These are phyloP conservation scores for Bolinopsis microptera DNA, from an alignment of 37 sponge, comb jelly and placozoan species.

Conservation along the genomic window DNA sequence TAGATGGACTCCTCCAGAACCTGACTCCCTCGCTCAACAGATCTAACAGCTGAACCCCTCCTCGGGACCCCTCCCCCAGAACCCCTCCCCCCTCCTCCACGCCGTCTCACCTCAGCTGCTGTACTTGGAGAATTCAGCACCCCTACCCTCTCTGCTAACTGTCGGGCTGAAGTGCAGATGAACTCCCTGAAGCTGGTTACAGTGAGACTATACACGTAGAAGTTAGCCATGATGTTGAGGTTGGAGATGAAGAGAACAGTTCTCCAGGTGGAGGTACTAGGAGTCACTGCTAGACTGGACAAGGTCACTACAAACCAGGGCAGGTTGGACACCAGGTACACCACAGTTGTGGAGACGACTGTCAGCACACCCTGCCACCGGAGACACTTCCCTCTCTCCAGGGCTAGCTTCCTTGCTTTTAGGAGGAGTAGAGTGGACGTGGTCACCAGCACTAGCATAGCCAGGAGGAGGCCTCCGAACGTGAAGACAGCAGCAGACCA, in stretches of 20 bases:
- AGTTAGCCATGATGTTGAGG: background rate
- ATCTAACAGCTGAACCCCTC: too few relatives aligned
- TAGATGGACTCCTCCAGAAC: too few relatives aligned
- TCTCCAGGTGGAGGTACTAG: background rate
- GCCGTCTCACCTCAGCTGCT: too few relatives aligned
- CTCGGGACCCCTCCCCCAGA: too few relatives aligned
- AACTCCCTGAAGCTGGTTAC: background rate
- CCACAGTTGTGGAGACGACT: background rate
- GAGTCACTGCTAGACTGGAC: background rate
- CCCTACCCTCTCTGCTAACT: too few relatives aligned
- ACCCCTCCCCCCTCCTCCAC: too few relatives aligned
- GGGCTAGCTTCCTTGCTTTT: background rate
- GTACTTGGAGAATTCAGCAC: too few relatives aligned
- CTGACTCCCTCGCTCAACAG: too few relatives aligned
- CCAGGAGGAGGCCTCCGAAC: background rate
- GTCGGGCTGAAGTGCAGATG: too few relatives aligned
- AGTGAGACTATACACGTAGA: background rate
- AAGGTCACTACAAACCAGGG: background rate
- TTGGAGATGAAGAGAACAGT: background rate
- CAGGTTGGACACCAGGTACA: background rate
- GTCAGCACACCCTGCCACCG: background rate
- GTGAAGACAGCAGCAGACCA: background rate
- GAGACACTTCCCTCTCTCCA: background rate
- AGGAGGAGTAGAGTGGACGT: background rate
- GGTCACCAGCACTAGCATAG: background rate